These are phyloP conservation scores for Chloroclystis v-ata DNA, from an alignment of 2,888 invertebrate genomes.

Conservation along the genomic window DNA sequence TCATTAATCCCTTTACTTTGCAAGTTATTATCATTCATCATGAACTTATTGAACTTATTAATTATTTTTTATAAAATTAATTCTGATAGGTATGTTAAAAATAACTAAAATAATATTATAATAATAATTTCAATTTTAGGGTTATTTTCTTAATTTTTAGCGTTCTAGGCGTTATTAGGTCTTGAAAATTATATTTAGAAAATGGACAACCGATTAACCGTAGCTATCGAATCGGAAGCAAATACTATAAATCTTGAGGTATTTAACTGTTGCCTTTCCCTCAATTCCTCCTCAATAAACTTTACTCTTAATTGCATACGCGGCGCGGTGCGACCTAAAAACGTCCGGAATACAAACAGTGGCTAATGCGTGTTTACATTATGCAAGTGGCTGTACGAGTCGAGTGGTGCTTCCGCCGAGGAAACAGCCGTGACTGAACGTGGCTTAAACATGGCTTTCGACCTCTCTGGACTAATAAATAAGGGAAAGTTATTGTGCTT, in stretches of 20 bases:
- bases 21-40: too few species aligned
- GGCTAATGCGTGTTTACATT: slow-evolving; percentile 29
- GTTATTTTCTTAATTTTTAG: too few species aligned
- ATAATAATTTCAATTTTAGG: too few species aligned
- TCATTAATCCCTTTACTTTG: too few species aligned
- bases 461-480: slow-evolving; percentile 1
- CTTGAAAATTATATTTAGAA: too few species aligned
- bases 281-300: slow-evolving; percentile 80
- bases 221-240: too few species aligned
- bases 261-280: slow-evolving; percentile 71
- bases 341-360: slow-evolving; percentile 25
- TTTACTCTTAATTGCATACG: slow-evolving; percentile 83
- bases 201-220: too few species aligned
- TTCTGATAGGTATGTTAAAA: too few species aligned
- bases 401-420: slow-evolving; percentile 13
- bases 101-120: too few species aligned
- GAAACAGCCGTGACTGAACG: slow-evolving; percentile 15
- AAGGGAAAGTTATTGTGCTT: neutral
- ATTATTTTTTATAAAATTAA: too few species aligned
- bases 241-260: slow-evolving; percentile 24
- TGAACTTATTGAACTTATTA: too few species aligned
- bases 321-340: slow-evolving; percentile 68
- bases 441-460: slow-evolving; percentile 1
- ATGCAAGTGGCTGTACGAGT: slow-evolving; percentile 24
- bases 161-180: too few species aligned